A percentile compares a stretch with the other conserved stretches of the same genome.
These are phyloP conservation scores for Troides oblongomaculatus DNA, from an alignment of 2,888 invertebrate genomes.

Conservation along the genomic window DNA sequence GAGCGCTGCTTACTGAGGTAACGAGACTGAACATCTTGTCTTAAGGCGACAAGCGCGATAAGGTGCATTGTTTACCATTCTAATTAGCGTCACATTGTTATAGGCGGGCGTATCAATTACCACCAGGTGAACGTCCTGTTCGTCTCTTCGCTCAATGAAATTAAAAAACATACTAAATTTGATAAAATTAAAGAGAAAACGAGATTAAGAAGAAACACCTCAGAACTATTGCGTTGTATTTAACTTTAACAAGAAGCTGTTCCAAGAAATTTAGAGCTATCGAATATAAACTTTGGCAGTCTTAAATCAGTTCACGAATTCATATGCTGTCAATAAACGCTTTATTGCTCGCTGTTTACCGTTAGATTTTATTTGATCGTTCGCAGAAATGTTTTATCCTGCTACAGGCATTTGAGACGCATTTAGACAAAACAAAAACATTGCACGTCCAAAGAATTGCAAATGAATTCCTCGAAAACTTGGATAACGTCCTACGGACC, in stretches of 20 bases:
- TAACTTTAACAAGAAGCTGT: conserved; percentile 4
- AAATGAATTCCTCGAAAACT: background rate
- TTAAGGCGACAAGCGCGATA: too few relatives aligned
- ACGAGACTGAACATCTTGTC: too few relatives aligned
- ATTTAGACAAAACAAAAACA: background rate
- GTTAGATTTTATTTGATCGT: conserved; percentile 42
- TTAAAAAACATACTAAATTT: too few relatives aligned
- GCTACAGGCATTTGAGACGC: conserved; percentile 12
- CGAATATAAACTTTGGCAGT: background rate
- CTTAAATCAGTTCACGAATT: conserved; percentile 40
- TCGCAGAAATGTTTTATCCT: conserved; percentile 33
- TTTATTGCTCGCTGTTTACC: conserved; percentile 41
- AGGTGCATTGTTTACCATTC: too few relatives aligned
- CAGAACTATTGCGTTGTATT: background rate
- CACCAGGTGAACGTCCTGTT: too few relatives aligned
- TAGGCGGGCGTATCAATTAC: too few relatives aligned
- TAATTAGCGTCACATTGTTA: too few relatives aligned
- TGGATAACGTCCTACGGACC: background rate
- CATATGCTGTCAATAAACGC: conserved; percentile 40
- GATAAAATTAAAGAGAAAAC: too few relatives aligned
- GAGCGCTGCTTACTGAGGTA: too few relatives aligned
- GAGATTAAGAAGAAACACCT: background rate
- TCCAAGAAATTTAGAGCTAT: background rate
- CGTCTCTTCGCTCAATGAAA: too few relatives aligned
- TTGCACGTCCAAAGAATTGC: conserved; percentile 3